Evolutionary conservation across 2,888 invertebrate species (phyloP).

Genomic region (Tribolium freemani): DNA sequence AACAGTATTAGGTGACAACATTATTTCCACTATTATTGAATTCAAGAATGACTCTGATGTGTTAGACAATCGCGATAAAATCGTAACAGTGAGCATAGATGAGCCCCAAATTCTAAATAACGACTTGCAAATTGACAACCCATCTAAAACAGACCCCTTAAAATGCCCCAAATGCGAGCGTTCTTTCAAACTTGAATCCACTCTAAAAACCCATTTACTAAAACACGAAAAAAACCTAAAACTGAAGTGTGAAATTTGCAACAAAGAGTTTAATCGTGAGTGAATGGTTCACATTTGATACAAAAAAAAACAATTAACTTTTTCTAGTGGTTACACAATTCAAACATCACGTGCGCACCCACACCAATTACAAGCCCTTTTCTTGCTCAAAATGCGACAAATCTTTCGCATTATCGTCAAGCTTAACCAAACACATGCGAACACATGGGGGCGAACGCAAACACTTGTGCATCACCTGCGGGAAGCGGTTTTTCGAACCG

Average conservation of each 20-base stretch:
- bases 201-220: constrained; percentile 57
- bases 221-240: constrained; percentile 57
- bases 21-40: constrained; percentile 19
- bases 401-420: constrained; percentile 56
- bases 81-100: background rate
- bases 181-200: constrained; percentile 56
- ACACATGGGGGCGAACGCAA: constrained; percentile 62
- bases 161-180: constrained; percentile 57
- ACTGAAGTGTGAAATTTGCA: constrained; percentile 60
- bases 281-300: background rate
- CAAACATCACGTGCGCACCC: constrained; percentile 51
- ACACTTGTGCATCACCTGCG: constrained; percentile 62
- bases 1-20: constrained; percentile 13
- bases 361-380: constrained; percentile 60
- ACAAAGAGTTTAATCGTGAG: constrained; percentile 61
- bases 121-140: background rate
- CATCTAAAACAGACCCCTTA: background rate
- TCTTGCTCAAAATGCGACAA: constrained; percentile 61
- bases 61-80: constrained; percentile 1
- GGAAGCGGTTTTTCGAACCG: constrained; percentile 62
- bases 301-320: constrained; percentile 9
- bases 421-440: constrained; percentile 61
- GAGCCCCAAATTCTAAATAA: background rate
- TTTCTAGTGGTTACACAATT: constrained; percentile 60
- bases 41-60: constrained; percentile 4